Base-by-base conservation (phyloP, 1,140 invertebrate genomes). In the Paraescarpia echinospica region DNA sequence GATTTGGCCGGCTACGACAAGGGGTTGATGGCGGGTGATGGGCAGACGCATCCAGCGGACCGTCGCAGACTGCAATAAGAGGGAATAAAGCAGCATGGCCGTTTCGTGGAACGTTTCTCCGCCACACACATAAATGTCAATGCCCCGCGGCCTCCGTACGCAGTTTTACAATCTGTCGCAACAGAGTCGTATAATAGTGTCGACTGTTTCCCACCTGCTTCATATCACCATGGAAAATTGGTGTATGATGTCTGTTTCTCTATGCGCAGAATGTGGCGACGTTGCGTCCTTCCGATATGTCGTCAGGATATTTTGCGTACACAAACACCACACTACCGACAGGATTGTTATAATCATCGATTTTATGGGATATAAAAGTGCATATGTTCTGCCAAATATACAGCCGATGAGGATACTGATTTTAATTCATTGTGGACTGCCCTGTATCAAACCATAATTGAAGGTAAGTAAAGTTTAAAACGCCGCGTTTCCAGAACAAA, bases 151-250 rank as follows among this genome's bases (percentile, higher is more conserved):
- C 59, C 59, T 77, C 59, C 59, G 27, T 51, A 18, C 59, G 59
- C 59, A 77, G 59, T 77, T 77, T 77, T 77, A 77, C 59, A 77
- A 77, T 77, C 59, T 77, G 59, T 77, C 59, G 59, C 59, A 77
- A 31, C 59, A 77, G 9, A 77, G 27, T 77, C 14, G 59, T 77
- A 77, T 77, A 31, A 77, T 77, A 77, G 59, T 77, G 59, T 77
- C 59, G 59, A 77, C 59, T 31, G 59, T 77, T 77, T 77, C 22
- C 59, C 59, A 77, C 59, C 59, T 77, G 59, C 27, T 31, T 77
- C 59, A 77, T 18, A 77, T 18, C 59, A 77, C 59, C 14, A 27
- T 4, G 14, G 59, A 77, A 77, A 18, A 77, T 27, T 77, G 59
- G 59, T 77, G 59, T 31, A 31, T 77, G 59, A 77, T 77, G 59